Evolutionary conservation across 1,140 invertebrate species (phyloP).

Genomic region (Drosophila bocqueti): DNA sequence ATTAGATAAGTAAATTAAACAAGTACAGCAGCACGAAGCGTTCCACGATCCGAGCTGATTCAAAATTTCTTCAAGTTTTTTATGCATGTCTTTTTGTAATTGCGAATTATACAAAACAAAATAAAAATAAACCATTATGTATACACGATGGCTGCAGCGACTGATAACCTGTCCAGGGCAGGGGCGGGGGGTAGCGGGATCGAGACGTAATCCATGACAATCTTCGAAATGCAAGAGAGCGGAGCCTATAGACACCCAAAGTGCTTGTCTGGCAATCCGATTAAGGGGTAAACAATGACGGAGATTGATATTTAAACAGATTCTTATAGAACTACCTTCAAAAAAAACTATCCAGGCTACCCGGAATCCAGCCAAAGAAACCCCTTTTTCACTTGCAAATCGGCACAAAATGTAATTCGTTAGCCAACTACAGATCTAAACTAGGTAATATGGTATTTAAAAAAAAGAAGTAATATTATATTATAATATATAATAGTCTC

Average conservation of each 20-base stretch:
- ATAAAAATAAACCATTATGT: conserved; percentile 50
- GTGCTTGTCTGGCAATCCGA: neutral
- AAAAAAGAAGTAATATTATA: neutral
- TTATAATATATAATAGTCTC: neutral
- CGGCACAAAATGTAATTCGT: conserved; percentile 1
- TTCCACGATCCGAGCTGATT: conserved; percentile 11
- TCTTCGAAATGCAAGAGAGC: neutral
- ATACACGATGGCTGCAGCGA: conserved; percentile 17
- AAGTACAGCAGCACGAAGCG: conserved; percentile 11
- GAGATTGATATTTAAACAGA: neutral
- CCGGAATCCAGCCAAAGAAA: neutral
- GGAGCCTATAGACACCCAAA: neutral
- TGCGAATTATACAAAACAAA: conserved; percentile 63
- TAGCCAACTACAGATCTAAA: conserved; percentile 17
- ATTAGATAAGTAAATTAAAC: conserved; percentile 52
- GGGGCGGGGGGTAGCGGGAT: neutral
- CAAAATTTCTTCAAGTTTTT: conserved; percentile 44
- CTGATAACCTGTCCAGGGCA: conserved; percentile 5
- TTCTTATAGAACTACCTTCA: too few relatives aligned
- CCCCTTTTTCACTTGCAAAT: neutral
- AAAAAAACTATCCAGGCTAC: too few relatives aligned
- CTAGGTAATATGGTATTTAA: conserved; percentile 19
- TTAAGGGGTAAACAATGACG: neutral
- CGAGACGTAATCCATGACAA: neutral
- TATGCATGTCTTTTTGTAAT: conserved; percentile 67